These are phyloP conservation scores for Drosophila subquinaria DNA, from an alignment of 2,888 invertebrate genomes.

Conservation along the genomic window DNA sequence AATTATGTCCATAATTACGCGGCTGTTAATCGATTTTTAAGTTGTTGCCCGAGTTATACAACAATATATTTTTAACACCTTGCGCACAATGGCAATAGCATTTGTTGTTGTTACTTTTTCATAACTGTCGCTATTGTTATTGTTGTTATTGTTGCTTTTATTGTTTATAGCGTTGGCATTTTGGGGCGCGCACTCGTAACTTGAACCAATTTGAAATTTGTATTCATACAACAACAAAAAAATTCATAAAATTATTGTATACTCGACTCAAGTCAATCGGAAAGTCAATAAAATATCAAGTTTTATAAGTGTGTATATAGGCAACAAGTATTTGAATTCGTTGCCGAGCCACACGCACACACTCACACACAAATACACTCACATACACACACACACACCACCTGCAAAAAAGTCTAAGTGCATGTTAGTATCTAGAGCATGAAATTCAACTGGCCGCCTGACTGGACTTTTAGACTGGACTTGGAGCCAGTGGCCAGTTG, in stretches of 20 bases:
- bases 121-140: slow-evolving; percentile 15
- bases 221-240: slow-evolving; percentile 30
- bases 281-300: slow-evolving; percentile 79
- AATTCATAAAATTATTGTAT: slow-evolving; percentile 30
- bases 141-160: slow-evolving; percentile 23
- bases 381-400: slow-evolving; percentile 5
- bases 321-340: slow-evolving; percentile 51
- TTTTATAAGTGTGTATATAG: slow-evolving; percentile 41
- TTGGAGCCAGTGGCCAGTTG: slow-evolving; percentile 58
- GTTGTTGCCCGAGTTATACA: slow-evolving; percentile 62
- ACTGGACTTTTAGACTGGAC: slow-evolving; percentile 51
- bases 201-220: slow-evolving; percentile 57
- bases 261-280: slow-evolving; percentile 49
- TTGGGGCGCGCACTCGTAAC: slow-evolving; percentile 53
- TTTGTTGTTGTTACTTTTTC: slow-evolving; percentile 23
- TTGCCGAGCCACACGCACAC: slow-evolving; percentile 39
- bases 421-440: slow-evolving; percentile 77
- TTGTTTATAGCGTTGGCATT: slow-evolving; percentile 62
- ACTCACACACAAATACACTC: slow-evolving; percentile 2
- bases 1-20: slow-evolving; percentile 77
- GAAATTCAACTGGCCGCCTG: slow-evolving; percentile 68
- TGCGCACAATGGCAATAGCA: slow-evolving; percentile 61
- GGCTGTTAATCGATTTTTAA: slow-evolving; percentile 76
- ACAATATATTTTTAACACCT: slow-evolving; percentile 74
- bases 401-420: slow-evolving; percentile 44